These are phyloP conservation scores for Hafferia zeledoni DNA, from an alignment of 2,797 vertebrate genomes.

Conservation along the genomic window DNA sequence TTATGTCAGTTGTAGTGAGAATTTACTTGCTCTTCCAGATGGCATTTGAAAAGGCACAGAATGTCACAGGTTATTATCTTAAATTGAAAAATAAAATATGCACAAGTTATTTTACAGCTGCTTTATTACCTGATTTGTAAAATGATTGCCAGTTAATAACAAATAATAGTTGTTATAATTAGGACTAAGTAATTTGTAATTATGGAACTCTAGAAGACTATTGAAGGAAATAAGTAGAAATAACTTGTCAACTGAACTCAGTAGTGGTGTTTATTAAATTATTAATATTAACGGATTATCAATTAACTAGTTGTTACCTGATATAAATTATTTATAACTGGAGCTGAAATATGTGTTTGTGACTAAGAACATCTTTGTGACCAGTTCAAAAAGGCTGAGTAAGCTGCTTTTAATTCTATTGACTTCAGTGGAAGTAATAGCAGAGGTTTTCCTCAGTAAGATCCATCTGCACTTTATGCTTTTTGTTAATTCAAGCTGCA, in stretches of 20 bases:
- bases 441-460: background rate
- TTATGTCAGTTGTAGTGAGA: background rate
- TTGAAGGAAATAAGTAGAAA: background rate
- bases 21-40: background rate
- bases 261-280: background rate
- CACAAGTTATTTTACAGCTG: background rate
- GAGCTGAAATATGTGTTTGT: background rate
- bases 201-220: background rate
- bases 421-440: background rate
- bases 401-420: background rate
- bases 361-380: background rate
- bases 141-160: background rate
- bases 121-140: constrained; percentile 14
- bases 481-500: background rate
- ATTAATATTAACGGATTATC: background rate
- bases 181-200: background rate
- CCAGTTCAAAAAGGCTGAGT: background rate
- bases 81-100: constrained; percentile 7
- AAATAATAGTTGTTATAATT: constrained; percentile 3
- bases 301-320: background rate
- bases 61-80: background rate
- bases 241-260: background rate
- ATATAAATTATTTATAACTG: background rate
- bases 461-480: background rate
- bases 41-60: background rate